phyloP scores from a whole-genome alignment of 2,113 vertebrate genomes.

The Desmodus rotundus region DNA sequence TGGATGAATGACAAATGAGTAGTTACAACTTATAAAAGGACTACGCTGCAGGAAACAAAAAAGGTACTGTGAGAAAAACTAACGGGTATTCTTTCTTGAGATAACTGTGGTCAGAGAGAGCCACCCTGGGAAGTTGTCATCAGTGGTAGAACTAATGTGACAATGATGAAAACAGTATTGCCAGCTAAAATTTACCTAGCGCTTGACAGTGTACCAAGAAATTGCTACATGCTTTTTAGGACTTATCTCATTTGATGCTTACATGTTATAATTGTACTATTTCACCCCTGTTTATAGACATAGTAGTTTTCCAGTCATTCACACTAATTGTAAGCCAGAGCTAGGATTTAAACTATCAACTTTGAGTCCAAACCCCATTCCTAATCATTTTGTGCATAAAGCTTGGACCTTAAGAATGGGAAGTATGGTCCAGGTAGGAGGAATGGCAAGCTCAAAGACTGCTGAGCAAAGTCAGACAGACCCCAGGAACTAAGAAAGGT shows the following conservation, averaged over 20 bases:
- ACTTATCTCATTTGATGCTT: not conserved
- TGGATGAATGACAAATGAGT: not conserved
- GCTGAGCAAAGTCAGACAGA: not conserved
- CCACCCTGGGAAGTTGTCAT: not conserved
- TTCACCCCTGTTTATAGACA: not conserved
- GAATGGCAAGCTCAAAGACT: not conserved
- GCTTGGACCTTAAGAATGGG: not conserved
- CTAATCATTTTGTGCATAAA: not conserved
- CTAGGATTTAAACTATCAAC: not conserved
- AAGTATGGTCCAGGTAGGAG: not conserved
- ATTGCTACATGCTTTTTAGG: not conserved
- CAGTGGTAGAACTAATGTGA: not conserved
- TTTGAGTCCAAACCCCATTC: not conserved
- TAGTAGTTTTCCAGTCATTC: not conserved
- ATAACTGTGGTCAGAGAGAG: not conserved
- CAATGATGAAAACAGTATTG: not conserved
- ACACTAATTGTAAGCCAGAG: not conserved
- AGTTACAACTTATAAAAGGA: not conserved
- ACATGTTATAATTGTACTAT: not conserved
- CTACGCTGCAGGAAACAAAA: not conserved
- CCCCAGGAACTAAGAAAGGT: not conserved
- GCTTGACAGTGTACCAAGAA: not conserved
- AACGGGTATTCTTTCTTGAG: not conserved
- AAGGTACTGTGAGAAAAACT: not conserved
- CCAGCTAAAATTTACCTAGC: not conserved